Conservation (phyloP, 37 sponge, comb jelly and placozoan species). For the Bolinopsis microptera region DNA sequence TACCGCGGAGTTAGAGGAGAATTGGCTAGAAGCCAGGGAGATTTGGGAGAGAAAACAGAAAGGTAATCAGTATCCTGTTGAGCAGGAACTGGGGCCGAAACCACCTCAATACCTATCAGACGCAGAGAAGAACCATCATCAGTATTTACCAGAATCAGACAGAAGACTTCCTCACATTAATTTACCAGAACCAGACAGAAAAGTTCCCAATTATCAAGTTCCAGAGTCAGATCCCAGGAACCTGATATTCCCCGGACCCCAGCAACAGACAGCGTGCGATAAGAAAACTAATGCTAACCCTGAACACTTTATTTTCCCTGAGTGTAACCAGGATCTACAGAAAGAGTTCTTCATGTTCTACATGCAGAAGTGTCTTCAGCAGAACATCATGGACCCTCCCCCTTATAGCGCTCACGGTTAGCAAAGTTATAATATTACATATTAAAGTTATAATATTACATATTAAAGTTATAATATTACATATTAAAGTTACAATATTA, state of each 20-base stretch:
- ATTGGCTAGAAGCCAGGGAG: neutral
- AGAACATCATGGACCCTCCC: slow-evolving; percentile 7
- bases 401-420: slow-evolving; percentile 27
- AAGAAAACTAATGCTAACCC: neutral
- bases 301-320: slow-evolving; percentile 54
- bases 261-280: neutral
- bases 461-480: too few relatives aligned
- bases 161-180: neutral
- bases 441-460: too few relatives aligned
- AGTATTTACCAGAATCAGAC: neutral
- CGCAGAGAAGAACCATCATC: neutral
- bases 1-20: neutral
- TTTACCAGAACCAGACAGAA: neutral
- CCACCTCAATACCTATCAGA: neutral
- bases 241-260: neutral
- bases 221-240: neutral
- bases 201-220: neutral
- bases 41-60: too few relatives aligned
- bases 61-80: neutral
- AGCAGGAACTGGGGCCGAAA: neutral
- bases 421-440: too few relatives aligned
- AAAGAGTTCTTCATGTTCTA: slow-evolving; percentile 64
- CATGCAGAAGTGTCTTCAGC: slow-evolving; percentile 56
- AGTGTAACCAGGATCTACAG: slow-evolving; percentile 28
- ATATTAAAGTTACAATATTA: too few relatives aligned